Base-by-base conservation (phyloP, 2,888 invertebrate genomes). In the Euplagia quadripunctaria region DNA sequence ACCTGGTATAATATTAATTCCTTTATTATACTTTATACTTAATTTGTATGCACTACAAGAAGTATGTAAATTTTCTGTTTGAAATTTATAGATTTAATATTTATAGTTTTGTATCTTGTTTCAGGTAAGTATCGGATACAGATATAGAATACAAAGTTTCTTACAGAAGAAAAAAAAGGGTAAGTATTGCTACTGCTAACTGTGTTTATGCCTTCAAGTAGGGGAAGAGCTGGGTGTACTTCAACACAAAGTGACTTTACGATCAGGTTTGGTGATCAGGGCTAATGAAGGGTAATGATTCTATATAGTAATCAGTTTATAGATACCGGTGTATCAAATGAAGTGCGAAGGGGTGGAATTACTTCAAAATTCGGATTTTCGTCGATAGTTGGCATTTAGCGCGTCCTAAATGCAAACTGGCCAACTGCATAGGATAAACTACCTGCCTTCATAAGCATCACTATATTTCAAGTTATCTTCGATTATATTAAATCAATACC, bases 81-180 rank as follows among this genome's bases (percentile, higher is more conserved):
- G 31, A 31, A 31, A 31, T 31, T 31, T 31, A 43, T 9, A 52
- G 8, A 55, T n/a, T n/a, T 6, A 55, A n/a, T 61, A 31, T 61
- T 61, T 12, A 61, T 46, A 16, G 7, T 43, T 12, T 8, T 20
- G 14, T 71, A 58, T 49, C 51, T 72, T 68, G 63, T 72, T 72
- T 63, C 72, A 72, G 72, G 72, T 72, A 72, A 72, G 72, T 31
- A n/a, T 16, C 5, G 2, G 43, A 8, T 5, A 43, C 4, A 20
- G 14, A 43, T 5, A 43, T 4, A 20, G 14, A 43, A 20, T 46
- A 7, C 14, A 58, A 58, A 41, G 7, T n/a, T 6, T 9, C 9
- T 4, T n/a, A 4, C 69, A 52, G 4, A 64, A 64, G 63, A 52
- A 7, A 61, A 7, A 61, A 31, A 70, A 67, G 55, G 55, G 20